Evolutionary conservation across 2,113 vertebrate species (phyloP).

Genomic region (Murina feae): DNA sequence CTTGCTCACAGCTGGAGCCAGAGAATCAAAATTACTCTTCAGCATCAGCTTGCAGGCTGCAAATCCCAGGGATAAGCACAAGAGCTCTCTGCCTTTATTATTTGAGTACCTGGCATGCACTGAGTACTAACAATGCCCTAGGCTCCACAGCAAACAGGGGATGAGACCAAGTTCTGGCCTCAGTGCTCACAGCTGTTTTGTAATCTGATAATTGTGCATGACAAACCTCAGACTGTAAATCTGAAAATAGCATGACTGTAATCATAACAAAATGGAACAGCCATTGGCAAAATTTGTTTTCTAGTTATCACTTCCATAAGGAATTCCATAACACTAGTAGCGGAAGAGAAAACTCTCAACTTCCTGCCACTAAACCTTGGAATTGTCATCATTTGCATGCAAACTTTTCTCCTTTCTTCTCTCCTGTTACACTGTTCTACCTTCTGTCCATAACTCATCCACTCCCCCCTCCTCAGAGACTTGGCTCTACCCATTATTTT

Average conservation of each 20-base stretch:
- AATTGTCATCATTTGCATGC: constrained; percentile 36
- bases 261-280: constrained; percentile 73
- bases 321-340: constrained; percentile 60
- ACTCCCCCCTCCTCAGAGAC: constrained; percentile 22
- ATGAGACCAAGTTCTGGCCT: constrained; percentile 51
- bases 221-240: constrained; percentile 73
- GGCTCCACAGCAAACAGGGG: constrained; percentile 1
- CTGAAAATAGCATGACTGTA: constrained; percentile 72
- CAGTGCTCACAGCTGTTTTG: constrained; percentile 70
- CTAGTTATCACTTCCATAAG: constrained; percentile 74
- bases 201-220: constrained; percentile 76
- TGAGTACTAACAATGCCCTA: constrained; percentile 38
- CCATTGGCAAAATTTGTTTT: constrained; percentile 74
- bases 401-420: constrained; percentile 17
- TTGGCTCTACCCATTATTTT: constrained; percentile 31
- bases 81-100: constrained; percentile 47
- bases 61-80: constrained; percentile 49
- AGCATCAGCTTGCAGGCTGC: constrained; percentile 21
- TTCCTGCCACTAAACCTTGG: constrained; percentile 53
- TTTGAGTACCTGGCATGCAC: constrained; percentile 54
- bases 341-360: constrained; percentile 54
- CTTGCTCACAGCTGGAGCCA: constrained; percentile 55
- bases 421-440: constrained; percentile 9
- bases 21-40: constrained; percentile 50
- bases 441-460: not conserved